Evolutionary conservation across 2,888 invertebrate species (phyloP), one percentile per base, ranked within the genome.

Genomic region (Subacronicta megacephala): DNA sequence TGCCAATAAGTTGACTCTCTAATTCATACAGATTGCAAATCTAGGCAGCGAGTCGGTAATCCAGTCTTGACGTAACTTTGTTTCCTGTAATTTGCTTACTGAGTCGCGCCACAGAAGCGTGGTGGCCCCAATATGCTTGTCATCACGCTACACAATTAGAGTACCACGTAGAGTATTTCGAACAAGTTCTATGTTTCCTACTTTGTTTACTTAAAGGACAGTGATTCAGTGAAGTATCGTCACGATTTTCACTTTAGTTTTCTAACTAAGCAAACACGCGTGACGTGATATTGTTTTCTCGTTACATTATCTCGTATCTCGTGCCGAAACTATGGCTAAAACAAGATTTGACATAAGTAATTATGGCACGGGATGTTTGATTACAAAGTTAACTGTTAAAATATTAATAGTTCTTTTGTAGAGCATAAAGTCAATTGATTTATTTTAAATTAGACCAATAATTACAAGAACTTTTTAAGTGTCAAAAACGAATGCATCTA

Each of bases 51-150:
- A 0, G 0, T n/a, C 37, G 10, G 23, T 23, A 13, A 40, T 16
- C 9, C 16, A 36, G 12, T 15, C n/a, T 13, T 29, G 20, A 29
- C 20, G 56, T 50, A 38, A 55, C 20, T n/a, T 29, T 29, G 23
- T 46, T 56, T 43, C 56, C 46, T 47, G 40, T 20, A 52, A 57
- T 37, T 57, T 47, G 31, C 43, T 57, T 47, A 31, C 43, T n/a
- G 33, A 35, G 20, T 15, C 13, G 18, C 2, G 36, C 29, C 35
- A n/a, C n/a, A n/a, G 29, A 37, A 46, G 23, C 46, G 45, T 18
- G 13, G 13, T 59, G 56, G 31, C 62, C 56, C 54, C 40, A 54
- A 60, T 66, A 45, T 18, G 36, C 43, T 40, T 44, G 63, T 51
- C 52, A 62, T 6, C 17, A 33, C n/a, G n/a, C 37, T 41, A 17